Evolutionary conservation across 2,113 vertebrate species (phyloP).

Genomic region (Colinus virginianus): DNA sequence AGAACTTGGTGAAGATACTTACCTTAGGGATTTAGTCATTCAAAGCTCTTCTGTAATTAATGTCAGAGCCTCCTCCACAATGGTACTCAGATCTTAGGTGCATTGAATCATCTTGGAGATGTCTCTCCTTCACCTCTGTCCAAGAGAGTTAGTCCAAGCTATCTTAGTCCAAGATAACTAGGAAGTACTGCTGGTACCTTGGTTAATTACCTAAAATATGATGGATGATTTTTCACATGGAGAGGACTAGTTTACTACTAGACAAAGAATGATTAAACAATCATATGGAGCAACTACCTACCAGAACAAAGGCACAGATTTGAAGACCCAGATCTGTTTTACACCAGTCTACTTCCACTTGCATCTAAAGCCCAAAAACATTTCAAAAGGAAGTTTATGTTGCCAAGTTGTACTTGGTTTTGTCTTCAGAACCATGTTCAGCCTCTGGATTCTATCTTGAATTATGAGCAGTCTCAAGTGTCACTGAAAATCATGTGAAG

Average conservation of each 20-base stretch:
- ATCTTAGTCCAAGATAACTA: not conserved
- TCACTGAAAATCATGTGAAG: not conserved
- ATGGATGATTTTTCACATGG: not conserved
- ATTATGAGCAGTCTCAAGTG: not conserved
- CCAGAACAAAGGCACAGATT: not conserved
- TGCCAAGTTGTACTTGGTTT: not conserved
- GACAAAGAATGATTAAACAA: not conserved
- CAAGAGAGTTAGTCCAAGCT: not conserved
- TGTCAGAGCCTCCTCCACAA: not conserved
- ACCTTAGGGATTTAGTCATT: not conserved
- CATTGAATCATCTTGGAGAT: not conserved
- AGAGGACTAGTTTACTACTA: not conserved
- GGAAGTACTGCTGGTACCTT: not conserved
- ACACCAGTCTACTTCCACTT: not conserved
- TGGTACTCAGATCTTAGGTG: not conserved
- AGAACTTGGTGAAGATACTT: not conserved
- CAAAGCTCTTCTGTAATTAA: not conserved
- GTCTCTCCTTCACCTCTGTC: not conserved
- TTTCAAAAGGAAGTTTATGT: not conserved
- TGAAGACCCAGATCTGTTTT: not conserved
- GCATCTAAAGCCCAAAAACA: not conserved
- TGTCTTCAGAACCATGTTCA: not conserved
- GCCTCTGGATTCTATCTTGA: not conserved
- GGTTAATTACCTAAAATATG: not conserved
- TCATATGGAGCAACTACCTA: not conserved